Base-by-base conservation (phyloP, 2,113 vertebrate genomes). In the Sitta europaea region DNA sequence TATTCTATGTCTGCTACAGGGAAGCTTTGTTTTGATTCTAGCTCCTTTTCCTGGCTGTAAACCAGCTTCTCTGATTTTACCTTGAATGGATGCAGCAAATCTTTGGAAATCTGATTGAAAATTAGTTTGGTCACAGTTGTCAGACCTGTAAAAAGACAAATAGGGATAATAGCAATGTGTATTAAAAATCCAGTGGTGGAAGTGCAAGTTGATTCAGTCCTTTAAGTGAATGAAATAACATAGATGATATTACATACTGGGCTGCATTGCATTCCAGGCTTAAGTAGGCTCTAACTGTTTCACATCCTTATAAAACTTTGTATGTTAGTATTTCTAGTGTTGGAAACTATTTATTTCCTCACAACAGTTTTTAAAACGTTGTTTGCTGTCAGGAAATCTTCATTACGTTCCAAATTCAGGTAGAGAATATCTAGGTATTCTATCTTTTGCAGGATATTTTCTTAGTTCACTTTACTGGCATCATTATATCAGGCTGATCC, bases 31-130 rank as follows among this genome's bases (percentile, higher is more conserved):
- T 79, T 96, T 86, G 12, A 80, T 80, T 96, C 71, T 42, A 83
- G 18, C 22, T 68, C 6, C 22, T 72, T 94, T 74, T 72, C 57
- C 59, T 88, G 77, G 40, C 61, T 91, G 58, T 75, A 75, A 90
- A 31, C 24, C 45, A 89, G 45, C 14, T 83, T 21, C 31, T 59
- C 36, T 91, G 7, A 5, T 53, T 87, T 74, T 94, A 62, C 51
- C 80, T 91, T 92, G 27, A 31, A 40, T 40, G 70, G 20, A 45
- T 72, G 38, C 17, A 94, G 36, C 17, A 86, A 93, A 65, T 57
- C 59, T 68, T 90, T 94, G 71, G 10, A 96, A 94, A 92, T 86
- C 13, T 85, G 35, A 95, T 65, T 94, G 59, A 94, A 97, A 95
- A 90, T 78, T 70, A 88, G 73, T 89, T 97, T 92, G 66, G 22